phyloP scores from a whole-genome alignment of 2,888 invertebrate species.

The Agrochola circellaris region DNA sequence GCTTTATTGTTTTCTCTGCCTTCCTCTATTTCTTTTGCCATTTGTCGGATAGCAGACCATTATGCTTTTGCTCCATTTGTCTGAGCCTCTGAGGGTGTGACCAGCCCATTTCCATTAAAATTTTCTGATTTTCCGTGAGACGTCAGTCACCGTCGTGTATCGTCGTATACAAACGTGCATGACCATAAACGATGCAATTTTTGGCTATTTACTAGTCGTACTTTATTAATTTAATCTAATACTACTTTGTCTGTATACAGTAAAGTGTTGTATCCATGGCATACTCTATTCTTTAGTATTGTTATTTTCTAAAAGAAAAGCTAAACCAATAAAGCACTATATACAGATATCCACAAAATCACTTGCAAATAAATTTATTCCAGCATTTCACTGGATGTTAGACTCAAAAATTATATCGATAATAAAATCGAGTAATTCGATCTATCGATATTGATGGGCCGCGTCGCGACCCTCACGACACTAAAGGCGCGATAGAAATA shows the following conservation, averaged over 20 bases:
- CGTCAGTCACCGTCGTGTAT: neutral
- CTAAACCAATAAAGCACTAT: neutral
- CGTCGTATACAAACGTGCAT: neutral
- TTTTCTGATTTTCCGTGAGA: neutral
- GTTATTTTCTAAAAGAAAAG: neutral
- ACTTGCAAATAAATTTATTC: constrained; percentile 37
- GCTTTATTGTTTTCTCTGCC: neutral
- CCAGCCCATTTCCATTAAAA: neutral
- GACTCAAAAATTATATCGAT: constrained; percentile 62
- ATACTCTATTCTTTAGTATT: neutral
- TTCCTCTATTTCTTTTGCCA: neutral
- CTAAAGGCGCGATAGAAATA: constrained; percentile 61
- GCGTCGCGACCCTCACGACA: constrained; percentile 53
- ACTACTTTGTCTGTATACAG: neutral
- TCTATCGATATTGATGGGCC: constrained; percentile 64
- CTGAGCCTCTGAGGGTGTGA: neutral
- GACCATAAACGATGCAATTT: neutral
- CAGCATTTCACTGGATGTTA: constrained; percentile 41
- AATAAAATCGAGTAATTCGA: constrained; percentile 66
- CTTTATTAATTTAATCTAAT: neutral
- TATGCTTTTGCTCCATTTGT: neutral
- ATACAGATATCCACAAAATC: constrained; percentile 5
- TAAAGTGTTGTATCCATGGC: neutral
- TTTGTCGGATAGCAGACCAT: neutral
- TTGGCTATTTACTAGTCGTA: neutral